phyloP scores from a whole-genome alignment of 2,888 invertebrate genomes.

The Ormia ochracea region DNA sequence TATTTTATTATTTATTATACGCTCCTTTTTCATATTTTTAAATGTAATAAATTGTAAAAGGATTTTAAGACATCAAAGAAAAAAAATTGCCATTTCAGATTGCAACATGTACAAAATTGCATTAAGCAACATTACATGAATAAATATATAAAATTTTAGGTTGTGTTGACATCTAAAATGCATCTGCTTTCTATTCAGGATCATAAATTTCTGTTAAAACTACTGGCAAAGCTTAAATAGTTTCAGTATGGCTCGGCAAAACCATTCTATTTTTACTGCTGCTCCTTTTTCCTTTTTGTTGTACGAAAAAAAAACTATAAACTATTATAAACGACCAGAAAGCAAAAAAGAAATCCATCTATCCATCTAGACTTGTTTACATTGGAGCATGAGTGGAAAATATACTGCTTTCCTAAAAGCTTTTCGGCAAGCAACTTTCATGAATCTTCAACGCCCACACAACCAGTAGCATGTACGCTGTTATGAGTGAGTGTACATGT shows the following conservation, averaged over 20 bases:
- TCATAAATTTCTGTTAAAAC: constrained; percentile 51
- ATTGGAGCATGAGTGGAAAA: neutral
- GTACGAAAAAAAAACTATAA: no score
- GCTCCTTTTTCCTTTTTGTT: neutral
- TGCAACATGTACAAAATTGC: neutral
- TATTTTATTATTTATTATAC: no score
- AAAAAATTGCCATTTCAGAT: neutral
- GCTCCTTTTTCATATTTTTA: neutral
- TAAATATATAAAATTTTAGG: neutral
- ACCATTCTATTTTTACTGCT: neutral
- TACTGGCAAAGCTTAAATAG: constrained; percentile 33
- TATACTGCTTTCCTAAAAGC: neutral
- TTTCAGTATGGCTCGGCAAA: constrained; percentile 22
- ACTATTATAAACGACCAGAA: neutral
- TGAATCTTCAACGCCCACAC: neutral
- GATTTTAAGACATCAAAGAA: neutral
- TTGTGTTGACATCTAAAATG: constrained; percentile 46
- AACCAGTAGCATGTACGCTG: neutral
- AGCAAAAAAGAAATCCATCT: neutral
- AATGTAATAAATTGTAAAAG: neutral
- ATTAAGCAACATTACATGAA: neutral
- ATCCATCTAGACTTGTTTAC: neutral
- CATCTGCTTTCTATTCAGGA: constrained; percentile 46
- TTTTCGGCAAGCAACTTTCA: neutral
- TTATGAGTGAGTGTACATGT: neutral